phyloP scores from a whole-genome alignment of 2,113 vertebrate species.

The Channa argus region DNA sequence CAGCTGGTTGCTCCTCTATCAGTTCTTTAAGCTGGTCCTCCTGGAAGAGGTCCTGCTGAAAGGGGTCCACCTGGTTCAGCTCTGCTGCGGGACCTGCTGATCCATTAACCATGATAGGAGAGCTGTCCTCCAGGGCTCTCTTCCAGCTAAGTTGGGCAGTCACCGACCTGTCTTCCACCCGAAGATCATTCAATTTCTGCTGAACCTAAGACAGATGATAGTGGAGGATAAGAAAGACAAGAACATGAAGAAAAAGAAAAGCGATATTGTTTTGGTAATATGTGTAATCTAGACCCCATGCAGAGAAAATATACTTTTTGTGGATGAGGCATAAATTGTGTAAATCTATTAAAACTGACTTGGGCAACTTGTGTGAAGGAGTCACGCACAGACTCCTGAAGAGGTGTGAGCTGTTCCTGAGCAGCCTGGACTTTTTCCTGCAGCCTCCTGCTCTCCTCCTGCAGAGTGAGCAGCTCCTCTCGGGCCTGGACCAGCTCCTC shows the following conservation, averaged over 20 bases:
- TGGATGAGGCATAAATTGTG: background rate
- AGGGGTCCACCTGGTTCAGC: constrained; percentile 55
- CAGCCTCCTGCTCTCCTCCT: constrained; percentile 92
- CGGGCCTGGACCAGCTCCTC: constrained; percentile 91
- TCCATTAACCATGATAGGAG: constrained; percentile 89
- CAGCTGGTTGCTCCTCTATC: constrained; percentile 56
- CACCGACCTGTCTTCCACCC: constrained; percentile 86
- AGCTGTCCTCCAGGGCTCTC: constrained; percentile 82
- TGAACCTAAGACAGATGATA: constrained; percentile 83
- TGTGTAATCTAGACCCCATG: too few relatives aligned
- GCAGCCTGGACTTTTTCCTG: constrained; percentile 91
- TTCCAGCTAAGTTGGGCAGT: constrained; percentile 89
- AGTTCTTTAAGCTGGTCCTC: constrained; percentile 68
- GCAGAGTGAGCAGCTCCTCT: constrained; percentile 90
- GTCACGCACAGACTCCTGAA: constrained; percentile 91
- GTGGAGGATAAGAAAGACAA: background rate
- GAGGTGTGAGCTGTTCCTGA: constrained; percentile 90
- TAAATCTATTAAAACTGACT: constrained; percentile 79
- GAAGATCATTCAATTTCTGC: constrained; percentile 89
- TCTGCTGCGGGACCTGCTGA: constrained; percentile 57
- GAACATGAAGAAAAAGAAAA: too few relatives aligned
- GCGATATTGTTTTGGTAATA: too few relatives aligned
- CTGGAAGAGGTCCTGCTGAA: constrained; percentile 59
- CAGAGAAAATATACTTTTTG: background rate
- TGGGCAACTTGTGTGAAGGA: constrained; percentile 92